Conservation (phyloP, 2,888 invertebrate genomes). For the Amphipyra tragopoginis region DNA sequence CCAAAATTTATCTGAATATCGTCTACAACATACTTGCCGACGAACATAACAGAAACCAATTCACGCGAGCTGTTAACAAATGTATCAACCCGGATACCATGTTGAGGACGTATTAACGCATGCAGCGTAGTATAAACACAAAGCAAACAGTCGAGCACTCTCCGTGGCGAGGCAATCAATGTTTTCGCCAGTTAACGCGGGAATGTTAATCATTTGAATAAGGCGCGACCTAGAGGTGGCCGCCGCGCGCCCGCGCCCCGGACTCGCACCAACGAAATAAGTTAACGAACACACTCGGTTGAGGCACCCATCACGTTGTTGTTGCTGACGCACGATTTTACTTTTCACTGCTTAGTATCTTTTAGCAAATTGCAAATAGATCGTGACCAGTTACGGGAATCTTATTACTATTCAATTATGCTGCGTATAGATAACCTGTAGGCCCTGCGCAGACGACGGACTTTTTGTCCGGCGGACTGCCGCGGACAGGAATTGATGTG, state of each 20-base stretch:
- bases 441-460: no score
- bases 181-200: constrained; percentile 5
- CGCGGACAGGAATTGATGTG: no score
- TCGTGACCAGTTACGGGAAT: no score
- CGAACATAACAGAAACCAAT: neutral
- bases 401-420: no score
- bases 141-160: constrained; percentile 2
- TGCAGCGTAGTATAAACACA: neutral
- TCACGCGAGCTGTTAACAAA: constrained; percentile 15
- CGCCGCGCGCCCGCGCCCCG: neutral
- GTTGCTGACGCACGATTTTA: no score
- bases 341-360: no score
- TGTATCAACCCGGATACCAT: constrained; percentile 6
- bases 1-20: no score
- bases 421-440: no score
- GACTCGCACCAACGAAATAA: neutral
- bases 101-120: neutral
- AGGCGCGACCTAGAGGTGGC: constrained; percentile 1
- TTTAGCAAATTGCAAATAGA: no score
- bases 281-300: no score
- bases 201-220: constrained; percentile 7
- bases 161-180: constrained; percentile 3
- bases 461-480: no score
- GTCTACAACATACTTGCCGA: neutral
- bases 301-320: no score